A percentile compares a stretch with the other conserved stretches of the same genome.
phyloP scores from a whole-genome alignment of 2,888 invertebrate species.

The Neocrepidodera transversa region DNA sequence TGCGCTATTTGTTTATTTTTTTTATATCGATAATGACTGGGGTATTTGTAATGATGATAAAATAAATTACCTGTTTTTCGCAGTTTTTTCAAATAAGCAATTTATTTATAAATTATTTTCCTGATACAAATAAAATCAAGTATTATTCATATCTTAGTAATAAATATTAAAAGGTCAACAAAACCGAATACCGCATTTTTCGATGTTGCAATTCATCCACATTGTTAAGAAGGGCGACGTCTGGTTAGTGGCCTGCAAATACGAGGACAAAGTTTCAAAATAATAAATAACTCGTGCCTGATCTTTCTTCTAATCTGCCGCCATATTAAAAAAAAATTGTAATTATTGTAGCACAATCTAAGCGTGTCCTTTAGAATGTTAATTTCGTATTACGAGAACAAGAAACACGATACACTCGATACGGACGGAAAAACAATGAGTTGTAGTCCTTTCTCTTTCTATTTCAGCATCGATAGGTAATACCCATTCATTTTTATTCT shows the following conservation, averaged over 20 bases:
- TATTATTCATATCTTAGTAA: too few species aligned
- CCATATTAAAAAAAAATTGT: background rate
- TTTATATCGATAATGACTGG: too few species aligned
- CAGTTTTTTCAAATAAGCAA: too few species aligned
- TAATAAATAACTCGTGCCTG: background rate
- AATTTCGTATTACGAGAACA: slow-evolving; percentile 23
- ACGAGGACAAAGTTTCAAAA: background rate
- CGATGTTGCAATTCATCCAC: background rate
- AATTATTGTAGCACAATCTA: slow-evolving; percentile 10
- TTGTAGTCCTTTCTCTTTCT: slow-evolving; percentile 24
- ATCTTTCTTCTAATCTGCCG: background rate
- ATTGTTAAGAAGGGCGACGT: background rate
- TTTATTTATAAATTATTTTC: too few species aligned
- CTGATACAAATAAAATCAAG: too few species aligned
- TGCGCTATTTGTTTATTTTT: too few species aligned
- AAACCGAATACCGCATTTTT: too few species aligned
- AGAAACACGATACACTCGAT: slow-evolving; percentile 24
- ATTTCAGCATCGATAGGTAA: slow-evolving; percentile 20
- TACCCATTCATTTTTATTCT: slow-evolving; percentile 15
- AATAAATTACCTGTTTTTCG: too few species aligned
- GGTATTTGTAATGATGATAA: too few species aligned
- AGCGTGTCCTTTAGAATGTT: slow-evolving; percentile 28
- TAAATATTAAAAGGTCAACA: too few species aligned
- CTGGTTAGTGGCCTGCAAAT: background rate
- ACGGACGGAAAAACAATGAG: slow-evolving; percentile 27